Evolutionary conservation across 2,797 vertebrate genomes (phyloP).

Genomic region (Onychomys torridus): DNA sequence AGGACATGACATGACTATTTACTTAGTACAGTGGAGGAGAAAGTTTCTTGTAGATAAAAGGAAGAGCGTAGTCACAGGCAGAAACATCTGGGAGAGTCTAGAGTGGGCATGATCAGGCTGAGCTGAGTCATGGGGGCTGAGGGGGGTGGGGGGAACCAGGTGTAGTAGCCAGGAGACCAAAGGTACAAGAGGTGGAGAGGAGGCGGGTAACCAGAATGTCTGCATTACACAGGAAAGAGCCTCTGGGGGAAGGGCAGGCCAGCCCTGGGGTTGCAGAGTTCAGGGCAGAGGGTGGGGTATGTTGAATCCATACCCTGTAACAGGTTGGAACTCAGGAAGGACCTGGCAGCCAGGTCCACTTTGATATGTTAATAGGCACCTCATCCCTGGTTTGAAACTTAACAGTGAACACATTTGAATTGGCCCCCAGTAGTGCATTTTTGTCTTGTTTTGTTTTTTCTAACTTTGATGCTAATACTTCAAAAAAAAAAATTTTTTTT

Average conservation of each 20-base stretch:
- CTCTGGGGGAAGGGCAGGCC: background rate
- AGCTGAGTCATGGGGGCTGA: background rate
- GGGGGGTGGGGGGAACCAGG: background rate
- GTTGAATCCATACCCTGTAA: background rate
- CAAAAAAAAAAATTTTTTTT: background rate
- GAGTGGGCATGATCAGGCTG: background rate
- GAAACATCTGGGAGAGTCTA: background rate
- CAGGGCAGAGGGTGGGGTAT: background rate
- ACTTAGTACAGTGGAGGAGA: no score
- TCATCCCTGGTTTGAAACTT: background rate
- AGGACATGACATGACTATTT: no score
- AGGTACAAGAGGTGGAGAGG: background rate
- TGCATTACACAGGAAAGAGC: background rate
- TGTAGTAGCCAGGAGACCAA: background rate
- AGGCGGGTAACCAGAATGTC: background rate
- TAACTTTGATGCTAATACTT: background rate
- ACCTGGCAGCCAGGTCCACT: background rate
- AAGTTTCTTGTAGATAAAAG: background rate
- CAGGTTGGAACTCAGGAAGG: background rate
- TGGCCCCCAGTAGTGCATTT: no score
- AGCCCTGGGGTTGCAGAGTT: background rate
- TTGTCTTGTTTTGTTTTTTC: background rate
- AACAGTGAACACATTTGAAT: background rate
- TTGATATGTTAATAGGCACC: background rate
- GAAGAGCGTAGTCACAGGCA: background rate